Evolutionary conservation across 2,888 invertebrate species (phyloP), one percentile per base, ranked within the genome.

Genomic region (Pterobdella sp.): DNA sequence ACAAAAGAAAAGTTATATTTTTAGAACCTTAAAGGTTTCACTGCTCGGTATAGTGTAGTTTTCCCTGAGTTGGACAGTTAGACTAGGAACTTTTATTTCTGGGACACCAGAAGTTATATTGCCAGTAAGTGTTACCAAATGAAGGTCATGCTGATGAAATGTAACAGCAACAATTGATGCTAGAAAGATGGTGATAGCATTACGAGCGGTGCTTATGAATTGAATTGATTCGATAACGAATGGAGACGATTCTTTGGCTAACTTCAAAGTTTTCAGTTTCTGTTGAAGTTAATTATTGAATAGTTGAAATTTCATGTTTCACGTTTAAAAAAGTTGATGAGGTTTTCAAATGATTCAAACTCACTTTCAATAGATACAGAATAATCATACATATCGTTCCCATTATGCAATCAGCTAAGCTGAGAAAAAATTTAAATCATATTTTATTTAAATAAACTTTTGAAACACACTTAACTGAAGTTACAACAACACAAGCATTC

Each of bases 61-160:
- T 1, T 67, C 75, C 7, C 77, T 74, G 34, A 77, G 72, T 31
- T 68, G 29, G 18, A 73, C 63, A 18, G 36, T 35, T 66, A 77
- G 76, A 1, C 60, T 31, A 3, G 78, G 78, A 18, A 73, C 31
- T 10, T 64, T 18, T 56, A 76, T 74, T 3, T 72, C 31, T 1
- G 78, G 78, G 31, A 78, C 56, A 18, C 78, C 77, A 2, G 75
- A 56, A 10, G 72, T 66, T 35, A 78, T 76, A 22, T 76, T 71
- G 1, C 73, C 75, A 22, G 78, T 78, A 36, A 77, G 66, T 31
- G 75, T 73, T 56, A 78, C 74, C 10, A 63, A 64, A 18, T 76
- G 67, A 0, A 72, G 60, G 60, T 69, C 75, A n/a, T 73, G 26
- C 1, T 31, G 31, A 18, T 67, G 42, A 31, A 78, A 71, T n/a